Evolutionary conservation across 2,797 vertebrate species (phyloP).

Genomic region (Gymnodraco acuticeps): DNA sequence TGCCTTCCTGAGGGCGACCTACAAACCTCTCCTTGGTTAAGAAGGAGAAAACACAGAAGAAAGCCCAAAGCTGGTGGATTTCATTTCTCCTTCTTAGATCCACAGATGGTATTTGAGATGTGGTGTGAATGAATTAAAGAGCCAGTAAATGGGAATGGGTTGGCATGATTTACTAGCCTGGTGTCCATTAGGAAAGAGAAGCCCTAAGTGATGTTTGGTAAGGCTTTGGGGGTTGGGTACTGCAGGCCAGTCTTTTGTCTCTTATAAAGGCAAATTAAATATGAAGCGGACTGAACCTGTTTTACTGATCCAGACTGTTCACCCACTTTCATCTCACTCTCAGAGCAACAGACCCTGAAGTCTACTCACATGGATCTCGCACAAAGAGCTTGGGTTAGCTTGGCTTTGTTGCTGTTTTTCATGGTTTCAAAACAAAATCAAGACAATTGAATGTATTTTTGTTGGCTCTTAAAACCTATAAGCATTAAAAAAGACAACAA

Average conservation of each 20-base stretch:
- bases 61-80: constrained; percentile 36
- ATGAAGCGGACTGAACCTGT: background rate
- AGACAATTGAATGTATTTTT: background rate
- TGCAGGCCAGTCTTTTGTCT: constrained; percentile 18
- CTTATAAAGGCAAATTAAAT: background rate
- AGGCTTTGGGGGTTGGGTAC: constrained; percentile 46
- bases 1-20: constrained; percentile 27
- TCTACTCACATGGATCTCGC: background rate
- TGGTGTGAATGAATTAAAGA: constrained; percentile 65
- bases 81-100: constrained; percentile 40
- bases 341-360: background rate
- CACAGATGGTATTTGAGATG: constrained; percentile 68
- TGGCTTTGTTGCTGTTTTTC: background rate
- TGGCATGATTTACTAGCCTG: constrained; percentile 67
- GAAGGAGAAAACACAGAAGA: constrained; percentile 23
- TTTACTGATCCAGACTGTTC: background rate
- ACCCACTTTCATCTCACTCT: too few species aligned
- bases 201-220: constrained; percentile 36
- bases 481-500: background rate
- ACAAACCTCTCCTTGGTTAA: constrained; percentile 20
- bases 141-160: constrained; percentile 50
- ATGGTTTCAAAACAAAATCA: background rate
- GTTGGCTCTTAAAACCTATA: too few species aligned
- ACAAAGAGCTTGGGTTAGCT: background rate
- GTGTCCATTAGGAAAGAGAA: constrained; percentile 52